A percentile compares a stretch with the other conserved stretches of the same genome.
Conservation (phyloP, 1,140 invertebrate species). For the Monomorium pharaonis region DNA sequence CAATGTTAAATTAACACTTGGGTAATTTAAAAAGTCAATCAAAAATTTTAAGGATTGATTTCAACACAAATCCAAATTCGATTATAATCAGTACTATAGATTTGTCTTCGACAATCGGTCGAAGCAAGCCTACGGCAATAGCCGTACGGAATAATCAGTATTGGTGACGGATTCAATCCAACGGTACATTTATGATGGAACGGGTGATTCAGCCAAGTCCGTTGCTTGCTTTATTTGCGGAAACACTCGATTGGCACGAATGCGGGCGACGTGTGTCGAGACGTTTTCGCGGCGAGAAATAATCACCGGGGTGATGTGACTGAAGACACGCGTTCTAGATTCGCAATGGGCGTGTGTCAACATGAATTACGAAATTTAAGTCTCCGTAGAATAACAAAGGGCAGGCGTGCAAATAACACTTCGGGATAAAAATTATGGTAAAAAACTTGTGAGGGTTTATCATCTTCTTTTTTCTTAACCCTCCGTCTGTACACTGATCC, state of each 20-base stretch:
- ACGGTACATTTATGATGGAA: background rate
- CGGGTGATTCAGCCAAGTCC: background rate
- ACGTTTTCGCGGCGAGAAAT: background rate
- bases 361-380: conserved; percentile 3
- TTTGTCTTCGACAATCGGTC: conserved; percentile 1
- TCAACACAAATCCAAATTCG: too few species aligned
- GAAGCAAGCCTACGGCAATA: background rate
- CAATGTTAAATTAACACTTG: too few species aligned
- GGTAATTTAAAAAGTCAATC: too few species aligned
- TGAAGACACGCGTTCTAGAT: conserved; percentile 1
- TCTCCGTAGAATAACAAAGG: background rate
- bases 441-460: background rate
- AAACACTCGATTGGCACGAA: conserved; percentile 17
- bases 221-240: background rate
- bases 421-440: background rate
- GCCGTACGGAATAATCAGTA: background rate
- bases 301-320: background rate
- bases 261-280: background rate
- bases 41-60: too few species aligned
- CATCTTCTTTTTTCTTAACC: background rate
- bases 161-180: background rate
- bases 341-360: background rate
- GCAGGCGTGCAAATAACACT: conserved; percentile 17
- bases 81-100: too few species aligned
- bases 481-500: too few species aligned